Base-by-base conservation (phyloP, 2,888 invertebrate species). In the Griposia aprilina region DNA sequence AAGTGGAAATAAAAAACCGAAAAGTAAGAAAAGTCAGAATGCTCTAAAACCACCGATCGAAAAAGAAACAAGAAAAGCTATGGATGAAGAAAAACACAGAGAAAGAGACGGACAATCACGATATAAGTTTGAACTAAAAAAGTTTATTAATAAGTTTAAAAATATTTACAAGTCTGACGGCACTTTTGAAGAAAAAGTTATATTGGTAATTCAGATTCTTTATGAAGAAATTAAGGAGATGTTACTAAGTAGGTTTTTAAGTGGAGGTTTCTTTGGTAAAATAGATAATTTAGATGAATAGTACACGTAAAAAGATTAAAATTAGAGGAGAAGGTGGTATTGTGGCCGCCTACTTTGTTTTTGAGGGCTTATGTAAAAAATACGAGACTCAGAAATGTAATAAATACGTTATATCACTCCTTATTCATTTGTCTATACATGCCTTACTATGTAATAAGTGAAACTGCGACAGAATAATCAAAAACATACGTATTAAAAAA, bases 101-200 rank as follows among this genome's bases (percentile, higher is more conserved):
- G 23, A 11, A 55, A n/a, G 23, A 11, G 11, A 55, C 11, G n/a
- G 23, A 55, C 4, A 55, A n/a, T 55, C 11, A 57, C 5, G n/a
- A 5, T 57, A 57, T 57, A 57, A 57, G n/a, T 57, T 57, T n/a
- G 57, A 57, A 57, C 11, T 57, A 13, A 57, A n/a, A 57, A 57
- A 57, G 57, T 57, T 57, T 57, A 52, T 52, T 23, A 57, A n/a
- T n/a, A n/a, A 57, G n/a, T 57, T 57, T 57, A 57, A 57, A 57
- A 23, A 57, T n/a, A 57, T 57, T 57, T 57, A 57, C 57, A 57
- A 57, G 23, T 57, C n/a, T 4, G 57, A 57, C n/a, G 57, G 55
- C 23, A 23, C 55, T 23, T 55, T 55, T 55, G 23, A 55, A 23
- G 55, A 55, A 23, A 55, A 55, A 23, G 11, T 55, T 55, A 55